Conservation (phyloP, 2,888 invertebrate genomes). For the Campoletis raptor region DNA sequence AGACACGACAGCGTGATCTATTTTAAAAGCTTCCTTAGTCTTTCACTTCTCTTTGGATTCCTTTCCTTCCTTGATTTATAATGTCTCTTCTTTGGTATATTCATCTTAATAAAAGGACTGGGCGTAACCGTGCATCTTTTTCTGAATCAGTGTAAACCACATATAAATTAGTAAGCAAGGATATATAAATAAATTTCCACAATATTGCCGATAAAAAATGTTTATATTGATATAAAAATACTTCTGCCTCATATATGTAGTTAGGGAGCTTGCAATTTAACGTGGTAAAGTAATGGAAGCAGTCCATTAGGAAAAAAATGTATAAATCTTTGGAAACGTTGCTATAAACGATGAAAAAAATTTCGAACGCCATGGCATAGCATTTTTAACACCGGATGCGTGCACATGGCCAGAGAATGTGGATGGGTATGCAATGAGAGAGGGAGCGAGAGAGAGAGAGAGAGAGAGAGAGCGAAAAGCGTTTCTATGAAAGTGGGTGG, state of each 20-base stretch:
- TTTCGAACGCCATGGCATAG: not conserved
- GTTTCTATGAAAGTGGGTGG: slow-evolving; percentile 74
- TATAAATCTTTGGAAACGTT: not conserved
- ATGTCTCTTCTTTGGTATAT: not conserved
- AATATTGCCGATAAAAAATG: not conserved
- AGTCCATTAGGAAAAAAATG: not conserved
- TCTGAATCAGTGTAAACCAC: not conserved
- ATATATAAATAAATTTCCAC: not conserved
- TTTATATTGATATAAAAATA: not conserved
- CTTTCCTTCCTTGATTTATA: not conserved
- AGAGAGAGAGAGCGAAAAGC: slow-evolving; percentile 26
- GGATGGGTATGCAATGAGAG: not conserved
- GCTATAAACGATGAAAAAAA: slow-evolving; percentile 4
- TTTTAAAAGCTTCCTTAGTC: slow-evolving; percentile 36
- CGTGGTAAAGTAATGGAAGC: not conserved
- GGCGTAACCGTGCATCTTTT: not conserved
- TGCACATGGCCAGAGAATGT: not conserved
- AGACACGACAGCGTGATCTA: slow-evolving; percentile 64
- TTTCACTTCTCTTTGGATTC: not conserved
- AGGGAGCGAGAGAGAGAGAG: slow-evolving; percentile 13
- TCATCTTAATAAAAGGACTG: not conserved
- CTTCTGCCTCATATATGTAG: not conserved
- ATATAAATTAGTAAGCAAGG: not conserved
- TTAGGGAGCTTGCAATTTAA: not conserved
- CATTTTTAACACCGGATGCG: slow-evolving; percentile 24